Base-by-base conservation (phyloP, 2,113 vertebrate genomes). In the Bufo bufo region DNA sequence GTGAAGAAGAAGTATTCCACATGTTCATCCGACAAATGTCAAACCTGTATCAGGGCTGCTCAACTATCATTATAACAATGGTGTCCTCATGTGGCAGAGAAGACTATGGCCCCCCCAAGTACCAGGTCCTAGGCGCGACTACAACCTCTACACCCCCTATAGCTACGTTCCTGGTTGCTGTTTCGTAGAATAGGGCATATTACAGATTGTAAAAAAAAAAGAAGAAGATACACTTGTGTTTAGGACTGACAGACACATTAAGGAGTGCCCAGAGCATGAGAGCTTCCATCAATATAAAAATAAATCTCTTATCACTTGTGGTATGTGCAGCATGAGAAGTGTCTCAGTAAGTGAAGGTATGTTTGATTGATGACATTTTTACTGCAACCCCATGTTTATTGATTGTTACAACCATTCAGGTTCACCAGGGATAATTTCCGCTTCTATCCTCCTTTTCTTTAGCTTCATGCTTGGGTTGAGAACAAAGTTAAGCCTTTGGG, bases 321-420 rank as follows among this genome's bases (percentile, higher is more conserved):
- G 82, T 84, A 84, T 84, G 82, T 65, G 61, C 65, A 84, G 63
- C 82, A 84, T 84, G 82, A 69, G 82, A 84, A 71, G 82, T n/a
- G 65, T 84, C 45, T 84, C 20, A 5, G 20, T 54, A 16, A 84
- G 50, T 49, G 82, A 84, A 84, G 82, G 65, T 69, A 84, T 54
- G 82, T 49, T 12, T 84, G 82, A 84, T 84, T 52, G 82, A 84
- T 84, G 82, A 71, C 82, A 71, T 84, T 71, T 82, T 84, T 84
- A 71, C 82, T 50, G 63, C 20, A 69, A 54, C 49, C 13, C 82
- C 10, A 52, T 84, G 82, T 84, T 84, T 84, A 71, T 84, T 84
- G 82, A 71, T 69, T 54, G 82, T 66, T 54, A 52, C 50, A 33
- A 52, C 63, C 63, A 82, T 82, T 82, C 81, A 84, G 82, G 82